Conservation (phyloP, 2,113 vertebrate species). For the Rhizomys pruinosus region DNA sequence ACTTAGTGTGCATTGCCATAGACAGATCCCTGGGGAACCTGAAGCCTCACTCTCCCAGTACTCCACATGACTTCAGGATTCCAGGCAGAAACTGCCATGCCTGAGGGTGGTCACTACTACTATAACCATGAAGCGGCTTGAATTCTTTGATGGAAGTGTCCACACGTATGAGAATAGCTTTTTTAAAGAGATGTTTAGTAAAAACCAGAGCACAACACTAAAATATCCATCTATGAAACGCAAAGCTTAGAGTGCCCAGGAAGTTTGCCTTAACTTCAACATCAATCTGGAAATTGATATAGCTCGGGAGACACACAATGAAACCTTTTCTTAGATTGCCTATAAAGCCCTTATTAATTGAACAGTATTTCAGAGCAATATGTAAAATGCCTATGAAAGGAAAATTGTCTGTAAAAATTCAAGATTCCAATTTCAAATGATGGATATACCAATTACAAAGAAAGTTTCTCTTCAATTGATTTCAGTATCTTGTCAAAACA, state of each 20-base stretch:
- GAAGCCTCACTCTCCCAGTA: background rate
- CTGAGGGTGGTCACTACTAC: background rate
- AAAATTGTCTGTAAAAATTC: constrained; percentile 11
- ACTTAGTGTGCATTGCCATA: background rate
- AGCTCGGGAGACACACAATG: background rate
- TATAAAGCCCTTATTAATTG: constrained; percentile 47
- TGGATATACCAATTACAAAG: constrained; percentile 1
- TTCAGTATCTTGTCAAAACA: background rate
- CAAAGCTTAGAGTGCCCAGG: background rate
- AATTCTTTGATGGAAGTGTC: background rate
- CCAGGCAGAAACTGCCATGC: background rate
- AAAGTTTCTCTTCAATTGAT: background rate
- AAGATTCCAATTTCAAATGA: constrained; percentile 43
- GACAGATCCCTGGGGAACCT: background rate
- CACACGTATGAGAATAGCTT: background rate
- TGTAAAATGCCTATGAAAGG: constrained; percentile 9
- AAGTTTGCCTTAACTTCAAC: background rate
- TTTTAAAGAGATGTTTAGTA: background rate
- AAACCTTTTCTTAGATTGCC: background rate
- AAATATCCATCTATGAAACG: background rate
- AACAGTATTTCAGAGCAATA: constrained; percentile 21
- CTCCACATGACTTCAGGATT: background rate
- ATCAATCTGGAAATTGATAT: constrained; percentile 17
- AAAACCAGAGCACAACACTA: background rate
- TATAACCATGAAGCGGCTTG: background rate